A percentile compares a stretch with the other conserved stretches of the same genome.
Conservation (phyloP, 2,888 invertebrate species). For the Leptura quadrifasciata region DNA sequence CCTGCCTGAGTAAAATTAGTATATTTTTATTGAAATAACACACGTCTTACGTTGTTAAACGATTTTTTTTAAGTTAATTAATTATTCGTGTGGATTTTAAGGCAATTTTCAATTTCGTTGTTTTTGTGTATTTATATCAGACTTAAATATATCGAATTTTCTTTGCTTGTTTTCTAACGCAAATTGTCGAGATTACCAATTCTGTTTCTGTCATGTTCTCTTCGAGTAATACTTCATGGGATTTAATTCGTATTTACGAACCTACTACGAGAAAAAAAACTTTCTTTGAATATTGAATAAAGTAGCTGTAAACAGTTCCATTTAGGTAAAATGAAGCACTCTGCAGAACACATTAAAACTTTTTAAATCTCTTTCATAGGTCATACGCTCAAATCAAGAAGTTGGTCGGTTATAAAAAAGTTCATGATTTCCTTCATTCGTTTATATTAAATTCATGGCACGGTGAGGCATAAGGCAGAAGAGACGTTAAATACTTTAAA, state of each 20-base stretch:
- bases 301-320: constrained; percentile 38
- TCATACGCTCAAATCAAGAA: constrained; percentile 36
- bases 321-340: constrained; percentile 35
- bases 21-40: no score
- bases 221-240: background rate
- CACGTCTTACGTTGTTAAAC: no score
- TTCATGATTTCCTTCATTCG: constrained; percentile 37
- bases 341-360: constrained; percentile 37
- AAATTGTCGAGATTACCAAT: no score
- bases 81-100: no score
- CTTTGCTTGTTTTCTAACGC: no score
- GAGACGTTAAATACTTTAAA: constrained; percentile 18
- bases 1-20: no score
- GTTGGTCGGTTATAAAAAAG: constrained; percentile 28
- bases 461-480: constrained; percentile 1
- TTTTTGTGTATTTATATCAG: no score
- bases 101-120: no score
- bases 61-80: no score
- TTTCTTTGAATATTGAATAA: constrained; percentile 30
- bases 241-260: constrained; percentile 25
- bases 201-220: background rate
- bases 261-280: constrained; percentile 5
- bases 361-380: constrained; percentile 38
- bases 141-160: no score
- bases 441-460: constrained; percentile 35